Conservation (phyloP, 2,888 invertebrate species). For the Chrysopilus asiliformis region DNA sequence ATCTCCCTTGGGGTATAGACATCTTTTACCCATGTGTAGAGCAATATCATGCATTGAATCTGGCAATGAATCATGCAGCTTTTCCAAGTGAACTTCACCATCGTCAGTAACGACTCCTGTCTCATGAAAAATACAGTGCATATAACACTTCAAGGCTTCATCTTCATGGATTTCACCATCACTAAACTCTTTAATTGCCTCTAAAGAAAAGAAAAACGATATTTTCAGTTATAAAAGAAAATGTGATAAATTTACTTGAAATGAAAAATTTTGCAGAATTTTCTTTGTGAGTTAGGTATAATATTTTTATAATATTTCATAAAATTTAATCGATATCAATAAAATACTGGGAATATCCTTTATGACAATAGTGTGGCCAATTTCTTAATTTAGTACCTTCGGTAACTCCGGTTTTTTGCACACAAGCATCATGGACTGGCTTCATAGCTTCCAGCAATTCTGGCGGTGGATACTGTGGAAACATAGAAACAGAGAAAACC, state of each 20-base stretch:
- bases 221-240: no score
- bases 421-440: slow-evolving; percentile 21
- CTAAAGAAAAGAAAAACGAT: no score
- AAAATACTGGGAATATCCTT: no score
- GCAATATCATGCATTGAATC: slow-evolving; percentile 19
- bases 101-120: slow-evolving; percentile 21
- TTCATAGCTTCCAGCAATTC: slow-evolving; percentile 17
- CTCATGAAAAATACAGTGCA: slow-evolving; percentile 26
- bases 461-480: slow-evolving; percentile 23
- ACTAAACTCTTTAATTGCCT: slow-evolving; percentile 24
- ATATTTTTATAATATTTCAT: no score
- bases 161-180: slow-evolving; percentile 25
- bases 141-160: slow-evolving; percentile 25
- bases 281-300: no score
- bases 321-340: no score
- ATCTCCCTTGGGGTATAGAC: slow-evolving; percentile 22
- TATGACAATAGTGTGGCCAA: no score
- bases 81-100: slow-evolving; percentile 24
- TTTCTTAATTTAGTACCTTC: slow-evolving; percentile 16
- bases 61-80: slow-evolving; percentile 19
- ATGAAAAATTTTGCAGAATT: not conserved
- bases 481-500: no score
- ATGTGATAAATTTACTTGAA: no score
- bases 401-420: slow-evolving; percentile 20
- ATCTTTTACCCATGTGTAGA: slow-evolving; percentile 21